Evolutionary conservation across 2,113 vertebrate genomes (phyloP).

Genomic region (Oophaga pumilio): DNA sequence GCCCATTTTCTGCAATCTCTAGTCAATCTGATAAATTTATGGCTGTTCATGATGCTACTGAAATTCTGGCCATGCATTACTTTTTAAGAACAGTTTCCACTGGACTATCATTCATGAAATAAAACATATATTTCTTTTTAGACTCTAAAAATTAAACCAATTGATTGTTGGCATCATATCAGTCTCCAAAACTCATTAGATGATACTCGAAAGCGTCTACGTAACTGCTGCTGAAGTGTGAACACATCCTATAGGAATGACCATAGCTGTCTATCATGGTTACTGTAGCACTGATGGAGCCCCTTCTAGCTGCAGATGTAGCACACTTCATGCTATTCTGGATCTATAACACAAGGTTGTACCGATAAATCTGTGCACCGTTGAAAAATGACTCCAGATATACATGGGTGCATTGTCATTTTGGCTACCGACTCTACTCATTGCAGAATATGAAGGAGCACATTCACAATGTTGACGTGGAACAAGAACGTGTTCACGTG

Average conservation of each 20-base stretch:
- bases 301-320: background rate
- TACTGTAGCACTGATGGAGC: background rate
- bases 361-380: no score
- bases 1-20: slow-evolving; percentile 14
- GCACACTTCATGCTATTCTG: background rate
- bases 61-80: background rate
- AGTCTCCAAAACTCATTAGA: background rate
- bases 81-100: slow-evolving; percentile 14
- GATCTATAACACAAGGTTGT: background rate
- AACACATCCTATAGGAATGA: background rate
- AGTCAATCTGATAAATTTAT: background rate
- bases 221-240: slow-evolving; percentile 15
- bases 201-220: background rate
- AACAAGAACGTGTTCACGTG: background rate
- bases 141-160: background rate
- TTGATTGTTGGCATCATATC: background rate
- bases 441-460: background rate
- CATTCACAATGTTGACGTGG: background rate
- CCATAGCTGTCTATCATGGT: background rate
- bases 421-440: background rate
- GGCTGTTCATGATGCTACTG: slow-evolving; percentile 14
- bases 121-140: background rate
- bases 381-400: background rate
- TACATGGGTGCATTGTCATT: background rate
- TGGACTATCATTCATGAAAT: background rate